Percentiles rank a stretch among this genome's conserved stretches.
Evolutionary conservation across 2,888 invertebrate species (phyloP).

Genomic region (Operophtera brumata): DNA sequence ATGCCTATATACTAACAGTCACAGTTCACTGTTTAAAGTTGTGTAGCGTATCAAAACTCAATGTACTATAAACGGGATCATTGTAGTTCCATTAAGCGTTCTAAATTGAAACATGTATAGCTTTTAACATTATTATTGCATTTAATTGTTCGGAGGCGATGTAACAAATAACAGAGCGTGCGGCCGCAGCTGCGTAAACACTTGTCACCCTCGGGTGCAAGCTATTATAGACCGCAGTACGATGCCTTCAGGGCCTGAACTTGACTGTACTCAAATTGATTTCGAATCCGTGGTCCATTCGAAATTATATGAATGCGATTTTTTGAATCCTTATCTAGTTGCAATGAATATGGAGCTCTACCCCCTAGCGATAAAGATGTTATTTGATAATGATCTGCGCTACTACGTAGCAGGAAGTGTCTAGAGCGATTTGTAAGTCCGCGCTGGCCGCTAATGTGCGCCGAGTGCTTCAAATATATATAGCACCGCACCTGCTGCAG

Average conservation of each 20-base stretch:
- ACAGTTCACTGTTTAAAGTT: too few relatives aligned
- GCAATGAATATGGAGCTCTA: conserved; percentile 5
- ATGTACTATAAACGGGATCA: conserved; percentile 14
- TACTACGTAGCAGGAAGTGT: background rate
- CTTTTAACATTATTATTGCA: conserved; percentile 65
- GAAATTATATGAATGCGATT: conserved; percentile 13
- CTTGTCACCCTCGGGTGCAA: background rate
- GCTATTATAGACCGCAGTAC: background rate
- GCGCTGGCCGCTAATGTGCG: conserved; percentile 33
- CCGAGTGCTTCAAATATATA: conserved; percentile 44
- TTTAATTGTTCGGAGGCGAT: conserved; percentile 56
- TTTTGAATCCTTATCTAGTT: background rate
- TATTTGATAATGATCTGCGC: background rate
- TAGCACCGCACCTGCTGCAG: too few relatives aligned
- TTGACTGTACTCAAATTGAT: background rate
- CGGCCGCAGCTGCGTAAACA: conserved; percentile 15
- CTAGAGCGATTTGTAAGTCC: conserved; percentile 15
- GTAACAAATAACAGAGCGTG: conserved; percentile 30
- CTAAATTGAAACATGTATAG: conserved; percentile 63
- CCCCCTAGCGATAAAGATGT: background rate
- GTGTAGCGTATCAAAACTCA: conserved; percentile 1
- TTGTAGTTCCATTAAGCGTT: conserved; percentile 49
- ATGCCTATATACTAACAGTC: too few relatives aligned
- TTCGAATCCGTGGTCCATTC: conserved; percentile 4
- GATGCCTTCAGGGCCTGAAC: background rate